A percentile compares a stretch with the other conserved stretches of the same genome.
These are phyloP conservation scores for Drosophila sp. DNA, from an alignment of 1,140 invertebrate genomes.

Conservation along the genomic window DNA sequence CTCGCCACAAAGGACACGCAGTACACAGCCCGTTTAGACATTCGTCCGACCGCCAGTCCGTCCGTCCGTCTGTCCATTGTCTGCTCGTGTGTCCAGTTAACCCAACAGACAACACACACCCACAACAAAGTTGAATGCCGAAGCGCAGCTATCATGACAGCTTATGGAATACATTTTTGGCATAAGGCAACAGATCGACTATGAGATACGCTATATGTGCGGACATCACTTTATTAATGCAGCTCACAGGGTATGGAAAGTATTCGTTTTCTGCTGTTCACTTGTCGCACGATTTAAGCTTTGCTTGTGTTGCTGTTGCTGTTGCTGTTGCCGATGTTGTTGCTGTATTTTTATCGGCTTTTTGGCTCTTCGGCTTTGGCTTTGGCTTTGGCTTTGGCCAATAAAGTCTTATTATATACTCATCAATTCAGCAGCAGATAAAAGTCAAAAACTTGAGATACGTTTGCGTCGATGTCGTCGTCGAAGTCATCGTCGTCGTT, in stretches of 20 bases:
- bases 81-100: slow-evolving; percentile 1
- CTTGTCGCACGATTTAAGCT: slow-evolving; percentile 35
- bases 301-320: slow-evolving; percentile 7
- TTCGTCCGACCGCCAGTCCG: not conserved
- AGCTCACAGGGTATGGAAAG: slow-evolving; percentile 31
- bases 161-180: slow-evolving; percentile 54
- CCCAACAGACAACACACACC: slow-evolving; percentile 31
- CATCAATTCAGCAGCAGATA: slow-evolving; percentile 83
- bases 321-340: slow-evolving; percentile 5
- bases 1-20: slow-evolving; percentile 51
- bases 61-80: not conserved
- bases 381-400: slow-evolving; percentile 54
- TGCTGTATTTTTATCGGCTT: slow-evolving; percentile 61
- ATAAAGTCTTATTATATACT: slow-evolving; percentile 84
- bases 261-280: not conserved
- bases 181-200: slow-evolving; percentile 11
- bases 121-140: slow-evolving; percentile 48
- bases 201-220: not conserved
- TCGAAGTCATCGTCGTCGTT: slow-evolving; percentile 50
- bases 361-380: slow-evolving; percentile 38
- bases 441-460: slow-evolving; percentile 83
- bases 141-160: slow-evolving; percentile 54
- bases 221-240: slow-evolving; percentile 1
- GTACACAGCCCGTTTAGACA: not conserved
- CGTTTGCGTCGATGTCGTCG: slow-evolving; percentile 56